Evolutionary conservation across 1,140 invertebrate species (phyloP).

Genomic region (Drosophila ohnishii): DNA sequence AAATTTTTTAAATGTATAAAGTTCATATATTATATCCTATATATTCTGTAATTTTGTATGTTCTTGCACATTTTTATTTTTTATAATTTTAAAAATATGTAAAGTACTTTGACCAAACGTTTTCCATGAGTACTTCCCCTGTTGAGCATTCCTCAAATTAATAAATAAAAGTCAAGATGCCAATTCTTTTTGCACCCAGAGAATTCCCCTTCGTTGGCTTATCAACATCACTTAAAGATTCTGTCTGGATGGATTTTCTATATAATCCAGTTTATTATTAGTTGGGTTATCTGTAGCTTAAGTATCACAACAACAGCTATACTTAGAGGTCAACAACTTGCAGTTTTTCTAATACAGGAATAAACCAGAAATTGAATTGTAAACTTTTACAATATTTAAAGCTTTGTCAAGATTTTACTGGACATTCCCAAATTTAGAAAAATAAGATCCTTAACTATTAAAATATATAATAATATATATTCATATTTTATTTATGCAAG

Average conservation of each 20-base stretch:
- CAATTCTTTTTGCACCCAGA: neutral
- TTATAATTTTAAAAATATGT: neutral
- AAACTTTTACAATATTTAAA: too few species aligned
- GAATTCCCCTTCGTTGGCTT: slow-evolving; percentile 33
- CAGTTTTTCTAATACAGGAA: neutral
- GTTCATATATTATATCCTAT: too few species aligned
- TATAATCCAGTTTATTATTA: slow-evolving; percentile 11
- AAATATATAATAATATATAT: too few species aligned
- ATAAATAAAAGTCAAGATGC: slow-evolving; percentile 1
- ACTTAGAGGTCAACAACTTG: neutral
- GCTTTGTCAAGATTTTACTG: too few species aligned
- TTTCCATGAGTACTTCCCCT: neutral
- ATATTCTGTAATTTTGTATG: too few species aligned
- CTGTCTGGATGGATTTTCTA: neutral
- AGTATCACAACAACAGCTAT: neutral
- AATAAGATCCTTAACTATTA: too few species aligned
- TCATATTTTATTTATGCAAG: too few species aligned
- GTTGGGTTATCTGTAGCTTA: slow-evolving; percentile 26
- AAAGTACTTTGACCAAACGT: neutral
- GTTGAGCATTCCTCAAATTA: neutral
- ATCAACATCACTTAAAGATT: neutral
- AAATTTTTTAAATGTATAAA: too few species aligned
- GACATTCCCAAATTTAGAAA: too few species aligned
- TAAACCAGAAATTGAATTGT: neutral
- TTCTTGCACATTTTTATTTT: too few species aligned